Evolutionary conservation across 2,888 invertebrate genomes (phyloP), one percentile per base, ranked within the genome.

Genomic region (Atethmia centrago): DNA sequence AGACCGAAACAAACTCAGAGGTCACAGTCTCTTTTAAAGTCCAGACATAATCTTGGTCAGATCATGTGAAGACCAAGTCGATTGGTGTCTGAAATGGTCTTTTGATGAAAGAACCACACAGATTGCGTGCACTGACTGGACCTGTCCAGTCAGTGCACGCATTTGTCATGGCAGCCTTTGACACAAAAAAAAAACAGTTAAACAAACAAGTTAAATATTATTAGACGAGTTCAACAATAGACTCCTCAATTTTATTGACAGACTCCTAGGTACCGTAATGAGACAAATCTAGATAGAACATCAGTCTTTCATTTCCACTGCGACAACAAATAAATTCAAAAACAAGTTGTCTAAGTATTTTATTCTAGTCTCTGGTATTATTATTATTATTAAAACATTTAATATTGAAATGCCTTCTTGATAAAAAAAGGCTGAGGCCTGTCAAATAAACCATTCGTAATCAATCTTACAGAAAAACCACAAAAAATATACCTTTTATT

Each of bases 371-470:
- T 9, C 53, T 21, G 42, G 42, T 49, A 42, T 47, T 61, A 72
- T 31, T 49, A 42, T 47, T 61, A 72, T 31, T 80, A 12, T n/a
- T 36, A 12, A 55, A 80, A 79, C 31, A 75, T 80, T 61, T 40
- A 9, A 56, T 58, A 21, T 56, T 58, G 28, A 25, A 49, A 58
- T 74, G 5, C 16, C 25, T 21, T 47, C 25, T 16, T 36, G 21
- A 81, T 55, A 55, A 31, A 63, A n/a, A 77, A 80, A 80, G 45
- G 81, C 62, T 21, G 56, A 47, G 28, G 49, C 19, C 55, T 49
- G 67, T 76, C 82, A 81, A 82, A 56, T 49, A 66, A 21, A n/a
- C 51, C 77, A 76, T 82, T 70, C 45, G 55, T 53, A 56, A 78
- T 78, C 62, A 49, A 82, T 78, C 82, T 77, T 67, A 25, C 40